A percentile compares a stretch with the other conserved stretches of the same genome.
phyloP scores from a whole-genome alignment of 2,888 invertebrate genomes.

The Parascotia fuliginaria region DNA sequence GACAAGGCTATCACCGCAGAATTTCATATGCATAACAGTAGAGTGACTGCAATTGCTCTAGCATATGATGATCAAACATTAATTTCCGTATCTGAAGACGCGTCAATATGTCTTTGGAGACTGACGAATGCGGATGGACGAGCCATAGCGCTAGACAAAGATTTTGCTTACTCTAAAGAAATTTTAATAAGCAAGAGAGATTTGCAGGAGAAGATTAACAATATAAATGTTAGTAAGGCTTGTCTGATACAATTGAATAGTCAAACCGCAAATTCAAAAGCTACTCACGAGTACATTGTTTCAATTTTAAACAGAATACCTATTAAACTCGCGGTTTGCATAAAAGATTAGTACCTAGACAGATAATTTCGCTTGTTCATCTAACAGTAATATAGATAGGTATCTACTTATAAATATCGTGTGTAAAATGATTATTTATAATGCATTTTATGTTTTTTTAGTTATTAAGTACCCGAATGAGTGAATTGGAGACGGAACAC shows the following conservation, averaged over 20 bases:
- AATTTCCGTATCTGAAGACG: slow-evolving; percentile 91
- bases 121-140: slow-evolving; percentile 90
- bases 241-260: neutral
- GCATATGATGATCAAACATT: slow-evolving; percentile 92
- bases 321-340: too few relatives aligned
- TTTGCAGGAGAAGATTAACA: slow-evolving; percentile 91
- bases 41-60: slow-evolving; percentile 87
- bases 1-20: slow-evolving; percentile 83
- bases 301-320: neutral
- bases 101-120: slow-evolving; percentile 94
- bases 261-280: too few relatives aligned
- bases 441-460: slow-evolving; percentile 48
- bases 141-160: slow-evolving; percentile 90
- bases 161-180: slow-evolving; percentile 91
- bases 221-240: slow-evolving; percentile 69
- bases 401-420: too few relatives aligned
- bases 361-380: too few relatives aligned
- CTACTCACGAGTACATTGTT: too few relatives aligned
- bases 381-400: too few relatives aligned
- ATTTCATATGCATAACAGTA: slow-evolving; percentile 84
- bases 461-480: slow-evolving; percentile 89
- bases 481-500: slow-evolving; percentile 95
- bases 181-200: slow-evolving; percentile 92
- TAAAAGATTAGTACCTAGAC: too few relatives aligned
- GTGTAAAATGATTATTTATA: neutral